These are phyloP conservation scores for Cecropterus lyciades DNA, from an alignment of 1,140 invertebrate genomes.

Conservation along the genomic window DNA sequence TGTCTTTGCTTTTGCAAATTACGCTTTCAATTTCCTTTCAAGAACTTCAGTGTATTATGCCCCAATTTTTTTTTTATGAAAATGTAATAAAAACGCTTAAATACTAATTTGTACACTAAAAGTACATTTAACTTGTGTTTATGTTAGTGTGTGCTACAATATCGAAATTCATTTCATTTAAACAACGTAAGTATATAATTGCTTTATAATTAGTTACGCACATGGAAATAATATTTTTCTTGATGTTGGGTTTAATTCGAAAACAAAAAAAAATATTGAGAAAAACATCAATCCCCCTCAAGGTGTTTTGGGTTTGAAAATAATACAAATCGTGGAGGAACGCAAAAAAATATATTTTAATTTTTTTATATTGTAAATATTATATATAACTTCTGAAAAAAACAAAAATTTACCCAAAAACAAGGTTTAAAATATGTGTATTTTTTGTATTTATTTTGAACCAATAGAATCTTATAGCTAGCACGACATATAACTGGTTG, in stretches of 20 bases:
- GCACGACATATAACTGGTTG: constrained; percentile 15
- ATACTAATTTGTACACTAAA: constrained; percentile 25
- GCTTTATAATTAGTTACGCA: constrained; percentile 46
- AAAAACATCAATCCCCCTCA: not conserved
- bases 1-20: no score
- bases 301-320: constrained; percentile 10
- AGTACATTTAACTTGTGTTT: constrained; percentile 59
- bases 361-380: constrained; percentile 1
- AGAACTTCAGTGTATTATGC: no score
- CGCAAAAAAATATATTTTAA: constrained; percentile 2
- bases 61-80: no score
- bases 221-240: constrained; percentile 18
- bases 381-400: not conserved
- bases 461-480: constrained; percentile 9
- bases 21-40: no score
- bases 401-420: not conserved
- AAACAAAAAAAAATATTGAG: constrained; percentile 36
- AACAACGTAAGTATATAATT: constrained; percentile 51
- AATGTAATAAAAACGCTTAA: constrained; percentile 1
- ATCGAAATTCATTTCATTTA: constrained; percentile 48
- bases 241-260: constrained; percentile 36
- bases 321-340: constrained; percentile 3
- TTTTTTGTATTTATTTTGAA: constrained; percentile 6
- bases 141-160: constrained; percentile 71
- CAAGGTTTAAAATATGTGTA: not conserved